These are phyloP conservation scores for Gallinago media DNA, from an alignment of 2,113 vertebrate species.

Conservation along the genomic window DNA sequence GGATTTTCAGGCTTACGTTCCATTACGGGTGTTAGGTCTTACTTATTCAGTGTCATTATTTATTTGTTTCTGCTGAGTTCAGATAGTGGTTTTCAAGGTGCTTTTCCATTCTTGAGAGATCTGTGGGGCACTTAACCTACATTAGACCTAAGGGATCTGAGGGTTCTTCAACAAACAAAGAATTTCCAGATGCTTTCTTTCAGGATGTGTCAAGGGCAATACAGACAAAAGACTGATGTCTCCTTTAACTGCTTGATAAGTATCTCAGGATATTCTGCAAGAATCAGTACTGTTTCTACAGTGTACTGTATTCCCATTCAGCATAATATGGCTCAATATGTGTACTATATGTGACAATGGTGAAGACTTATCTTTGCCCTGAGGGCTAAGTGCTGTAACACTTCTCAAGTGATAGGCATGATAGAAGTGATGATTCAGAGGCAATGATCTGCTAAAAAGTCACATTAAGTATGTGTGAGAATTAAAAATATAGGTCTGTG, in stretches of 20 bases:
- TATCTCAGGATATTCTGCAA: slow-evolving; percentile 82
- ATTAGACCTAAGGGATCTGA: slow-evolving; percentile 81
- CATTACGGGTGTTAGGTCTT: background rate
- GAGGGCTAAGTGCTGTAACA: slow-evolving; percentile 78
- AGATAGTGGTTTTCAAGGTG: slow-evolving; percentile 67
- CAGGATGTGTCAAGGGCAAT: slow-evolving; percentile 88
- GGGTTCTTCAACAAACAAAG: slow-evolving; percentile 86
- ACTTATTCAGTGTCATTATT: background rate
- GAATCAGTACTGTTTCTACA: slow-evolving; percentile 80
- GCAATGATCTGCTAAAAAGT: slow-evolving; percentile 76
- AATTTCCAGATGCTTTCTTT: slow-evolving; percentile 83
- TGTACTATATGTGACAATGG: slow-evolving; percentile 79
- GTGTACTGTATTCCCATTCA: slow-evolving; percentile 82
- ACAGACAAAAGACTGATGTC: slow-evolving; percentile 88
- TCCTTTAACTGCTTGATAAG: slow-evolving; percentile 87
- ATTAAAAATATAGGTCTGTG: slow-evolving; percentile 82
- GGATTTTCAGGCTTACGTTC: background rate
- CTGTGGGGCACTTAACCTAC: slow-evolving; percentile 82
- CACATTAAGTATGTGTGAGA: slow-evolving; percentile 79
- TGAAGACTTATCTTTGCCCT: slow-evolving; percentile 86
- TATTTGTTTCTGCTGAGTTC: slow-evolving; percentile 59
- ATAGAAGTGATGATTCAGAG: slow-evolving; percentile 77
- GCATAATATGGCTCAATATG: slow-evolving; percentile 79
- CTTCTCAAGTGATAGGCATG: slow-evolving; percentile 75
- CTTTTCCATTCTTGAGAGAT: slow-evolving; percentile 78